These are phyloP conservation scores for Theristicus caerulescens DNA, from an alignment of 2,113 vertebrate species.

Conservation along the genomic window DNA sequence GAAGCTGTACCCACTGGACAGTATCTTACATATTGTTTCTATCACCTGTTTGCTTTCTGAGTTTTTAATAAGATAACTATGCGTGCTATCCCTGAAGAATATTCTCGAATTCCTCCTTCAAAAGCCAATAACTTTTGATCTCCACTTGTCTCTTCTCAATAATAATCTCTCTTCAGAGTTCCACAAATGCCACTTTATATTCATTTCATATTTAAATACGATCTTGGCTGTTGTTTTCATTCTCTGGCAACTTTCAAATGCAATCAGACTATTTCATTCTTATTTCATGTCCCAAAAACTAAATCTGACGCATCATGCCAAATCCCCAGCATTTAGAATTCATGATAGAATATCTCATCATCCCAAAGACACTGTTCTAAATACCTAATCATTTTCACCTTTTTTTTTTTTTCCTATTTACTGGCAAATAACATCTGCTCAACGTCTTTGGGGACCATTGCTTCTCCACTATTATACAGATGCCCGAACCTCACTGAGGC, in stretches of 20 bases:
- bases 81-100: slow-evolving; percentile 36
- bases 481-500: neutral
- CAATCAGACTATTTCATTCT: neutral
- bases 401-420: neutral
- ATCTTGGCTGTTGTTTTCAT: slow-evolving; percentile 6
- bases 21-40: slow-evolving; percentile 40
- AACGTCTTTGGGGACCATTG: neutral
- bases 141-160: neutral
- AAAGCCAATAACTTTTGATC: slow-evolving; percentile 21
- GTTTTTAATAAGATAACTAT: slow-evolving; percentile 62
- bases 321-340: neutral
- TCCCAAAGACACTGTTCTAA: neutral
- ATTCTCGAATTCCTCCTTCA: slow-evolving; percentile 29
- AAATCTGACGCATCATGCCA: neutral
- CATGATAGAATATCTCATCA: neutral
- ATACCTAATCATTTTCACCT: neutral
- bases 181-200: neutral
- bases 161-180: neutral
- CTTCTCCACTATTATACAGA: neutral
- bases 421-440: neutral
- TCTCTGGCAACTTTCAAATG: neutral
- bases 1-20: slow-evolving; percentile 31
- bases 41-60: slow-evolving; percentile 64
- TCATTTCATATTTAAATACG: slow-evolving; percentile 36
- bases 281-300: neutral